These are phyloP conservation scores for Oreochromis grahami DNA, from an alignment of 2,797 vertebrate species.

Conservation along the genomic window DNA sequence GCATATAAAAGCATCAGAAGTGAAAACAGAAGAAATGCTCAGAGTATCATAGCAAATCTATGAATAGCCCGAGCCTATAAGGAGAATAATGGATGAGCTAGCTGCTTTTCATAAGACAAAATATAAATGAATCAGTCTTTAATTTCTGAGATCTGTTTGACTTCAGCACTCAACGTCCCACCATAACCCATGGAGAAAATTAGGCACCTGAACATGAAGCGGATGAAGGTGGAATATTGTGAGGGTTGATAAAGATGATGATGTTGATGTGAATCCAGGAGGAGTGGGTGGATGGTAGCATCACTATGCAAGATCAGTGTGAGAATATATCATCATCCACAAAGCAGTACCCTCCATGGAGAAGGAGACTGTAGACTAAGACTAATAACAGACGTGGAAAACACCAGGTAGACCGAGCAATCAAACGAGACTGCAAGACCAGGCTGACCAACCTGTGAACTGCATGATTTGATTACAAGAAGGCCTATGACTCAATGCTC, in stretches of 20 bases:
- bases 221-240: not conserved
- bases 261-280: not conserved
- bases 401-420: too few species aligned
- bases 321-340: not conserved
- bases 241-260: not conserved
- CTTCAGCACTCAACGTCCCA: not conserved
- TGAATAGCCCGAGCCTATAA: not conserved
- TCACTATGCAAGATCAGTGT: not conserved
- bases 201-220: not conserved
- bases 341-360: not conserved
- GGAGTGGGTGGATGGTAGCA: not conserved
- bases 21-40: not conserved
- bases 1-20: not conserved
- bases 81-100: not conserved
- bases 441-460: too few species aligned
- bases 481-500: not conserved
- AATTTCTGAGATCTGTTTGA: not conserved
- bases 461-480: too few species aligned
- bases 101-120: not conserved
- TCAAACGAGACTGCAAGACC: too few species aligned
- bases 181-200: not conserved
- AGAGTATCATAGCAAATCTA: not conserved
- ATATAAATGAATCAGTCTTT: not conserved
- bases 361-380: not conserved
- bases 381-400: not conserved